Evolutionary conservation across 2,113 vertebrate species (phyloP).

Genomic region (Gallinago jamesoni): DNA sequence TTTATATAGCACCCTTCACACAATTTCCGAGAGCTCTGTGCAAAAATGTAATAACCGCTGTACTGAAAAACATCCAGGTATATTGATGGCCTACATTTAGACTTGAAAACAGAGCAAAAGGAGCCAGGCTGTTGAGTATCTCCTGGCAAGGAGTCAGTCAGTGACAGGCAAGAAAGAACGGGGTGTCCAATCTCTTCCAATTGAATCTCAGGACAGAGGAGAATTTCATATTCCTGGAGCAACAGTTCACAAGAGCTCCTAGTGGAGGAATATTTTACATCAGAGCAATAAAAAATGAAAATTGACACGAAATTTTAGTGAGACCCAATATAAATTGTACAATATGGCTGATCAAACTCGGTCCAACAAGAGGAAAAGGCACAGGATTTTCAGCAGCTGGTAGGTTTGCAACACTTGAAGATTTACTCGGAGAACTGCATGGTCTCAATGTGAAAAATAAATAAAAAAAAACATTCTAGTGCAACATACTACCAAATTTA

Average conservation of each 20-base stretch:
- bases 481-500: not conserved
- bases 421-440: not conserved
- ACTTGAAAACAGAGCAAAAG: not conserved
- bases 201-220: not conserved
- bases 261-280: not conserved
- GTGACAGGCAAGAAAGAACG: not conserved
- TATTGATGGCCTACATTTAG: not conserved
- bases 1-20: slow-evolving; percentile 35
- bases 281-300: not conserved
- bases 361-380: not conserved
- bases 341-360: not conserved
- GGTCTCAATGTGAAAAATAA: not conserved
- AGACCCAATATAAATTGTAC: not conserved
- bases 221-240: not conserved
- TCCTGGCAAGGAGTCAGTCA: not conserved
- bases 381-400: not conserved
- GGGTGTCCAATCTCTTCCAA: not conserved
- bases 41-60: slow-evolving; percentile 23
- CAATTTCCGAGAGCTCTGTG: slow-evolving; percentile 31
- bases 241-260: not conserved
- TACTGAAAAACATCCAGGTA: slow-evolving; percentile 8
- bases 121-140: not conserved
- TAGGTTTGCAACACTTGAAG: not conserved
- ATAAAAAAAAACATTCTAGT: not conserved
- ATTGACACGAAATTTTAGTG: not conserved